Percentiles rank a stretch among this genome's conserved stretches.
Conservation (phyloP, 2,113 vertebrate genomes). For the Eonycteris spelaea region DNA sequence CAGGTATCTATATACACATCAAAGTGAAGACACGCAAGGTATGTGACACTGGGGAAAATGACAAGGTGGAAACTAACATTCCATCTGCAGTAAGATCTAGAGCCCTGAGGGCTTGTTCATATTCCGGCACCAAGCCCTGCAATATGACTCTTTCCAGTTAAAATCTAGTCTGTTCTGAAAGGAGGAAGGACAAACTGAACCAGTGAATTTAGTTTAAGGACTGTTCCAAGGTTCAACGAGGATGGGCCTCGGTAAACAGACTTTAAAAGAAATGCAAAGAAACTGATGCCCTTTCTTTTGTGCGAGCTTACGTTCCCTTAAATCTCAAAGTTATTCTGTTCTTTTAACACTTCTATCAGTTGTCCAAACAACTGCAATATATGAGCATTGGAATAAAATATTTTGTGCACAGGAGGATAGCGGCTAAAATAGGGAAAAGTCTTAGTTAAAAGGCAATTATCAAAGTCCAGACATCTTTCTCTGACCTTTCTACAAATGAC, state of each 20-base stretch:
- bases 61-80: conserved; percentile 40
- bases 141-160: conserved; percentile 29
- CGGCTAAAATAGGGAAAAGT: conserved; percentile 16
- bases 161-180: neutral
- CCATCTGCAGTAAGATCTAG: neutral
- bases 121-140: neutral
- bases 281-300: neutral
- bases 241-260: neutral
- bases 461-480: neutral
- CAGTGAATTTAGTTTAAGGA: neutral
- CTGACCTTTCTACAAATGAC: neutral
- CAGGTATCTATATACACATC: conserved; percentile 31
- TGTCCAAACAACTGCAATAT: neutral
- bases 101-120: conserved; percentile 32
- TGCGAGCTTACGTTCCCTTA: neutral
- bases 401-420: neutral
- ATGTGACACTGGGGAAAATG: conserved; percentile 25
- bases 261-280: conserved; percentile 19
- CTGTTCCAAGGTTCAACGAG: neutral
- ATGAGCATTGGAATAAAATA: neutral
- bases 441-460: neutral
- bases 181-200: conserved; percentile 35
- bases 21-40: conserved; percentile 15
- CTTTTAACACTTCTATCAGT: neutral
- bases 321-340: conserved; percentile 18